phyloP scores from a whole-genome alignment of 2,797 vertebrate genomes.

The Myotis myotis region DNA sequence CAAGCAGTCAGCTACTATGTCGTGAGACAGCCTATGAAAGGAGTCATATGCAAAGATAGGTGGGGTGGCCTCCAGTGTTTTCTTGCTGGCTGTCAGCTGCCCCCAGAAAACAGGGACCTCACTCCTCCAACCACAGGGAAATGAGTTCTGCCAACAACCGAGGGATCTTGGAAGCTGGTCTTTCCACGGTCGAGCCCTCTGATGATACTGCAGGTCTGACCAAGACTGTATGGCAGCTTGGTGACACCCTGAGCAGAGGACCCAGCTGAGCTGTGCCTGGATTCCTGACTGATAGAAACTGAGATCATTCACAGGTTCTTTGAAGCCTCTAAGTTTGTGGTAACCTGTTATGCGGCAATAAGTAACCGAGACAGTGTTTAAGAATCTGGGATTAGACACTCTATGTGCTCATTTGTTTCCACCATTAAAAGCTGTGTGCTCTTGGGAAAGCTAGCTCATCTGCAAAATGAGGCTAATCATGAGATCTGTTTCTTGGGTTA shows the following conservation, averaged over 20 bases:
- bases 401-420: neutral
- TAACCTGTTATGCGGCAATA: neutral
- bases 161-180: neutral
- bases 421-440: neutral
- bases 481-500: neutral
- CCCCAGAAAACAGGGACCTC: neutral
- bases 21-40: neutral
- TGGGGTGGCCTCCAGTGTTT: neutral
- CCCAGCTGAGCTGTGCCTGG: neutral
- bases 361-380: neutral
- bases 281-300: neutral
- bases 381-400: neutral
- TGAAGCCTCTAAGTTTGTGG: neutral
- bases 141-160: neutral
- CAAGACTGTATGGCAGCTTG: neutral
- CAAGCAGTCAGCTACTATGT: neutral
- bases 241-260: neutral
- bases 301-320: neutral
- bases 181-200: neutral
- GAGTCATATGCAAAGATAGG: neutral
- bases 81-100: neutral
- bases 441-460: neutral
- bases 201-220: neutral
- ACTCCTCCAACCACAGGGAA: neutral
- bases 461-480: neutral